Percentiles rank a stretch among this genome's conserved stretches.
Evolutionary conservation across 2,113 vertebrate species (phyloP).

Genomic region (Hypomesus transpacificus): DNA sequence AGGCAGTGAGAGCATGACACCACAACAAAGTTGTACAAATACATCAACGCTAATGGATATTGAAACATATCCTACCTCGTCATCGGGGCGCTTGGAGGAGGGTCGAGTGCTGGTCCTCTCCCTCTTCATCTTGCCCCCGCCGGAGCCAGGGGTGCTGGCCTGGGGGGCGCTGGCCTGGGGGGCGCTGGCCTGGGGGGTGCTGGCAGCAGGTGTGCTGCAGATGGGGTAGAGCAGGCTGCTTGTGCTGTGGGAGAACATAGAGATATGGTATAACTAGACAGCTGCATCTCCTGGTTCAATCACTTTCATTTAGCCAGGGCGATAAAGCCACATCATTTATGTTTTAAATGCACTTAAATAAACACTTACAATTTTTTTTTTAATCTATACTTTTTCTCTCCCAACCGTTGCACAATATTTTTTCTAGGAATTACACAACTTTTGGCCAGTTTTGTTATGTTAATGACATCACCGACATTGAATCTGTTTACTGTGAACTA

Average conservation of each 20-base stretch:
- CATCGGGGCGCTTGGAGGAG: constrained; percentile 70
- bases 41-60: neutral
- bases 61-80: constrained; percentile 68
- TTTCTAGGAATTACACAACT: no score
- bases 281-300: neutral
- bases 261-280: neutral
- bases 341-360: no score
- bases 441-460: no score
- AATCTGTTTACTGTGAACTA: no score
- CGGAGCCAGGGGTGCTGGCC: constrained; percentile 76
- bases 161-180: constrained; percentile 13
- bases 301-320: no score
- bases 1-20: neutral
- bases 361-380: no score
- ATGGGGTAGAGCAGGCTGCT: constrained; percentile 70
- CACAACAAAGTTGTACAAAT: neutral
- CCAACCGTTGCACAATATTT: no score
- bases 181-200: constrained; percentile 50
- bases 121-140: constrained; percentile 89
- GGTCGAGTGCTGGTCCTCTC: constrained; percentile 72
- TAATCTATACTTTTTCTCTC: no score
- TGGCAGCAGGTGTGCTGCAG: no score
- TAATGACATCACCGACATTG: no score
- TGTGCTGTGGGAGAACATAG: constrained; percentile 45
- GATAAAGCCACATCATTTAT: no score